phyloP scores from a whole-genome alignment of 2,888 invertebrate genomes.

The Atethmia centrago region DNA sequence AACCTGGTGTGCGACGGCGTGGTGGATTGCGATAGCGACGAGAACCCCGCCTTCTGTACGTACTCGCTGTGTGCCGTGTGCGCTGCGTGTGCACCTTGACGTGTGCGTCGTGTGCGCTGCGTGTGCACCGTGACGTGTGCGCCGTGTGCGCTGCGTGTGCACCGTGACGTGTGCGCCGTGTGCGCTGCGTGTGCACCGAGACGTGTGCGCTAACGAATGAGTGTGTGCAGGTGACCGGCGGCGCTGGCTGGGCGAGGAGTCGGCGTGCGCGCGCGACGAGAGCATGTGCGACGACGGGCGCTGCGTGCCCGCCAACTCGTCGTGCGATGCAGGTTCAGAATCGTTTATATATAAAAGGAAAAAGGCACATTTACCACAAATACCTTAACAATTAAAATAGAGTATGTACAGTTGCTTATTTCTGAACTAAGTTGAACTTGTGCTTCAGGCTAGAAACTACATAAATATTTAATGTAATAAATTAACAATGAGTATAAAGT shows the following conservation, averaged over 20 bases:
- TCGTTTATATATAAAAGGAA: not conserved
- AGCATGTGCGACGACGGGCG: conserved; percentile 80
- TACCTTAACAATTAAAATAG: too few relatives aligned
- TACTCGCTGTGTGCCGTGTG: conserved; percentile 6
- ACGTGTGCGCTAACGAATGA: not conserved
- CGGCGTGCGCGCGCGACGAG: conserved; percentile 77
- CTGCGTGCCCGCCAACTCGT: conserved; percentile 75
- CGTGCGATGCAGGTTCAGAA: conserved; percentile 71
- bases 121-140: too few relatives aligned
- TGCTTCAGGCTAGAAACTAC: not conserved
- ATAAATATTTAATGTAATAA: too few relatives aligned
- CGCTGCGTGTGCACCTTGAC: too few relatives aligned
- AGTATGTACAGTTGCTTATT: too few relatives aligned
- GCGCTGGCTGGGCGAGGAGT: conserved; percentile 63
- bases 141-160: too few relatives aligned
- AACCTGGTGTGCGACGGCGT: conserved; percentile 93
- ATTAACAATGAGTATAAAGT: not conserved
- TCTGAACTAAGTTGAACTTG: not conserved
- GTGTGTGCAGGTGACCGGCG: conserved; percentile 64
- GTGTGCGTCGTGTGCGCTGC: too few relatives aligned
- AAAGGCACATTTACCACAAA: not conserved
- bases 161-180: too few relatives aligned
- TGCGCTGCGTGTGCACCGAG: too few relatives aligned
- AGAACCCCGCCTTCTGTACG: conserved; percentile 81
- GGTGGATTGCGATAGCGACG: conserved; percentile 90